Conservation (phyloP, 2,113 vertebrate species). For the Sceloporus undulatus region DNA sequence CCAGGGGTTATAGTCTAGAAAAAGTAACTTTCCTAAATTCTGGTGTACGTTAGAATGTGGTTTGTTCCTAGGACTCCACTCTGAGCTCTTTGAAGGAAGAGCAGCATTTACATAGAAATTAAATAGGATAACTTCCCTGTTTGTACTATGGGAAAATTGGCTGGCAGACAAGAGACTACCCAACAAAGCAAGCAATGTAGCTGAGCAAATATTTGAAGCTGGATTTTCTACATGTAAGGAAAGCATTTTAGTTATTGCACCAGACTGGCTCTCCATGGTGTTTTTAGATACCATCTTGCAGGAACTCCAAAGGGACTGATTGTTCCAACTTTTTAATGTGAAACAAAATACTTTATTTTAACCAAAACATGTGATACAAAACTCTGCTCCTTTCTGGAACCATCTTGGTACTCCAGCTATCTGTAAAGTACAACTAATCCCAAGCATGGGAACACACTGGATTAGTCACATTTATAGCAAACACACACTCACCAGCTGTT, state of each 20-base stretch:
- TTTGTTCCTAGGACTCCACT: too few relatives aligned
- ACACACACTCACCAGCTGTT: neutral
- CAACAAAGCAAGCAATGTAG: too few relatives aligned
- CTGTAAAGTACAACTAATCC: neutral
- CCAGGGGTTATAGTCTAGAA: too few relatives aligned
- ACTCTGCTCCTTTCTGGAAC: neutral
- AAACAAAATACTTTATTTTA: neutral
- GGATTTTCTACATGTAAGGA: neutral
- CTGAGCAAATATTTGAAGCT: neutral
- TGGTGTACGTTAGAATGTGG: too few relatives aligned
- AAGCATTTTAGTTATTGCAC: neutral
- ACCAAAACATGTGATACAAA: neutral
- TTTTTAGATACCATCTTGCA: neutral
- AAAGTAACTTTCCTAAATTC: too few relatives aligned
- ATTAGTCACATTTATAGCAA: neutral
- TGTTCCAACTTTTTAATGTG: neutral
- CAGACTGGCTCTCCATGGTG: neutral
- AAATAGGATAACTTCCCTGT: too few relatives aligned
- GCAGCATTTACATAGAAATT: too few relatives aligned
- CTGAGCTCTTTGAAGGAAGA: too few relatives aligned
- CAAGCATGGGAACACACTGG: neutral
- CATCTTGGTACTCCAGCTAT: neutral
- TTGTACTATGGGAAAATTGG: too few relatives aligned
- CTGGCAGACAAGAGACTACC: too few relatives aligned
- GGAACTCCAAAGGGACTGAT: neutral